Evolutionary conservation across 2,113 vertebrate genomes (phyloP).

Genomic region (Phylloscopus whistleri): DNA sequence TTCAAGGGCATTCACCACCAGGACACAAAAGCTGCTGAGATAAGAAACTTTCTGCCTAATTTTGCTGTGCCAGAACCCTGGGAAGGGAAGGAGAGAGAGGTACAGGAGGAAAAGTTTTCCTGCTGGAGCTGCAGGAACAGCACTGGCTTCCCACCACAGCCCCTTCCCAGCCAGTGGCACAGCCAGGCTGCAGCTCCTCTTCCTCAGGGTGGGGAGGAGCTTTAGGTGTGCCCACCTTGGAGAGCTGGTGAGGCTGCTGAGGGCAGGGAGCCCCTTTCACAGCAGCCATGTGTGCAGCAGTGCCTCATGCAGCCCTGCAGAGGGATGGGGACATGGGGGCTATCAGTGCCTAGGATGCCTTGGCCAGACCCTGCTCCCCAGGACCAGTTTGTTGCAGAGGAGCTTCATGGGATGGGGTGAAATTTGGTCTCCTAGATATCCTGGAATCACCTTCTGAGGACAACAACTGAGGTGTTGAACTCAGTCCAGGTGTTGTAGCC

Average conservation of each 20-base stretch:
- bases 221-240: neutral
- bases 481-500: neutral
- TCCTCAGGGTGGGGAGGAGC: fast-evolving
- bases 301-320: neutral
- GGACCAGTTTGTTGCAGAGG: neutral
- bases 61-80: constrained; percentile 12
- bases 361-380: neutral
- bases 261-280: neutral
- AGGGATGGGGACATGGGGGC: neutral
- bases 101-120: neutral
- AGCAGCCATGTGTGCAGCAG: neutral
- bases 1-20: constrained; percentile 43
- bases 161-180: neutral
- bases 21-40: constrained; percentile 32
- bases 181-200: neutral
- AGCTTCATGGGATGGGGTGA: neutral
- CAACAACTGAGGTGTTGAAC: neutral
- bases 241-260: neutral
- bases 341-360: neutral
- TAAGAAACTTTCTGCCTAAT: constrained; percentile 25
- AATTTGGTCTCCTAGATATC: neutral
- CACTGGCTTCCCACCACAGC: neutral
- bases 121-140: neutral
- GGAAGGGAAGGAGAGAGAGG: neutral
- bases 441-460: neutral